A percentile compares a stretch with the other conserved stretches of the same genome.
Conservation (phyloP, 2,113 vertebrate species). For the Eublepharis macularius region DNA sequence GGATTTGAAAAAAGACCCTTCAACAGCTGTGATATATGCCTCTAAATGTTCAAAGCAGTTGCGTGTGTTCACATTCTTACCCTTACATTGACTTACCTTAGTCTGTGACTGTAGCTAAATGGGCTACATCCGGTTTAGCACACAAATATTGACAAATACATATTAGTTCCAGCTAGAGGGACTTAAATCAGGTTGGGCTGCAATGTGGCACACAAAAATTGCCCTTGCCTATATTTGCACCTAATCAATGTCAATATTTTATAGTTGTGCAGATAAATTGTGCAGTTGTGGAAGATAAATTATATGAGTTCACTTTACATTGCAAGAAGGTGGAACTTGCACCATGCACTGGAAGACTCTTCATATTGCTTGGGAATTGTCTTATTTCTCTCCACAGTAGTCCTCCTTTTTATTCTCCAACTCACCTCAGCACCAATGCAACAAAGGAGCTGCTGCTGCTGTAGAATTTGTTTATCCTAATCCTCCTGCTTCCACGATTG, state of each 20-base stretch:
- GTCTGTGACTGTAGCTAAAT: not conserved
- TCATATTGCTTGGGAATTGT: not conserved
- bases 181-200: not conserved
- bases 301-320: not conserved
- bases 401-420: not conserved
- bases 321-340: not conserved
- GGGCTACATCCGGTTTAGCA: not conserved
- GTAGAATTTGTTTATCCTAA: too few relatives aligned
- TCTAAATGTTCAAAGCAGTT: not conserved
- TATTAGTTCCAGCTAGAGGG: not conserved
- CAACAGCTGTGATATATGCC: not conserved
- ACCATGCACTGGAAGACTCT: not conserved
- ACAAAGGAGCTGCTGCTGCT: too few relatives aligned
- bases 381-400: not conserved
- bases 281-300: not conserved
- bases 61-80: not conserved
- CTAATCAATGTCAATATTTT: rapidly evolving
- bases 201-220: not conserved
- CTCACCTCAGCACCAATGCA: not conserved
- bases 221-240: not conserved
- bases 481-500: not conserved
- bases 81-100: not conserved
- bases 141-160: not conserved
- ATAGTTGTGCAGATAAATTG: rapidly evolving
- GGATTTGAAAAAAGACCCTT: not conserved